phyloP scores from a whole-genome alignment of 2,888 invertebrate species.

The Scaptomyza parva region DNA sequence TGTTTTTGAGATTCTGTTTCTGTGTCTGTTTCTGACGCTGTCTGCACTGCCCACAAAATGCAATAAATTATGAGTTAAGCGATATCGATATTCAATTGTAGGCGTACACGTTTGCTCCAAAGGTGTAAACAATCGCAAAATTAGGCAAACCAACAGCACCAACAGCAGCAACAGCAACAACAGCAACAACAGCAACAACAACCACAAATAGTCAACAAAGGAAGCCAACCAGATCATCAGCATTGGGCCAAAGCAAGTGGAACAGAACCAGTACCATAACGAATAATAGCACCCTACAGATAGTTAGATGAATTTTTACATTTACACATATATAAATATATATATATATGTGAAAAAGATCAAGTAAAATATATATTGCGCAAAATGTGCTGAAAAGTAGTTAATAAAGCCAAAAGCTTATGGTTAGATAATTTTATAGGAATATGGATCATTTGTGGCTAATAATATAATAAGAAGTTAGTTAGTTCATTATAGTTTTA shows the following conservation, averaged over 20 bases:
- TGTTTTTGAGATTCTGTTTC: too few species aligned
- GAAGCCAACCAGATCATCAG: conserved; percentile 53
- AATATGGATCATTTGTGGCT: too few species aligned
- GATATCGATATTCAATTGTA: conserved; percentile 61
- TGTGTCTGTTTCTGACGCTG: conserved; percentile 41
- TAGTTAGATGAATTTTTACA: too few species aligned
- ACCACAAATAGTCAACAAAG: conserved; percentile 36
- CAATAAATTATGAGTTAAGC: conserved; percentile 71
- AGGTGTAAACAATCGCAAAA: conserved; percentile 69
- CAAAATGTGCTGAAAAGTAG: conserved; percentile 27
- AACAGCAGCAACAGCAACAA: too few species aligned
- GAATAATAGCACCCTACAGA: conserved; percentile 24
- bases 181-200: conserved; percentile 45
- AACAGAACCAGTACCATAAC: conserved; percentile 50
- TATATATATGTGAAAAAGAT: too few species aligned
- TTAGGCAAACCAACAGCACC: conserved; percentile 69
- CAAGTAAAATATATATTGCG: too few species aligned
- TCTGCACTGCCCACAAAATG: conserved; percentile 78
- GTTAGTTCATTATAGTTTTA: too few species aligned
- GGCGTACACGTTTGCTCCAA: conserved; percentile 73
- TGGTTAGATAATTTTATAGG: too few species aligned
- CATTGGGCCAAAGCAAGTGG: conserved; percentile 52
- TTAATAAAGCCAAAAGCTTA: background rate
- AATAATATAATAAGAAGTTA: background rate
- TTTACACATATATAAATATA: conserved; percentile 5